Evolutionary conservation across 92 coral and sea anemone genomes (phyloP).

Genomic region (Ricordea florida): DNA sequence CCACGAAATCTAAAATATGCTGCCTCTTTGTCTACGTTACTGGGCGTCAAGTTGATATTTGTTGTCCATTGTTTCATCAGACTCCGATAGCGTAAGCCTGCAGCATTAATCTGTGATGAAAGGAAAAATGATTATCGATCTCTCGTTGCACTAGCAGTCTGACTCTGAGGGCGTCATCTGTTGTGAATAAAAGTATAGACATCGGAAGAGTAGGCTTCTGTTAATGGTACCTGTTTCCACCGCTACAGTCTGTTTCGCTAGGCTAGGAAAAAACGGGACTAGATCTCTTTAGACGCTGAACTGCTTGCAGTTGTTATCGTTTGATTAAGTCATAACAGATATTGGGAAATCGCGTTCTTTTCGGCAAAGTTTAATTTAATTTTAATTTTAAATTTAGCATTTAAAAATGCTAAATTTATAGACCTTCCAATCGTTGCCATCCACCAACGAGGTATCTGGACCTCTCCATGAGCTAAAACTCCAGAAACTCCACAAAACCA

Average conservation of each 20-base stretch:
- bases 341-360: too few relatives aligned
- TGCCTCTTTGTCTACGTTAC: slow-evolving; percentile 15
- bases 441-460: slow-evolving; percentile 72
- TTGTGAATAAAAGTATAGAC: too few relatives aligned
- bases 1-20: slow-evolving; percentile 62
- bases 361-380: too few relatives aligned
- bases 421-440: slow-evolving; percentile 78
- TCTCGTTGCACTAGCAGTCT: not conserved
- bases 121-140: not conserved
- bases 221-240: too few relatives aligned
- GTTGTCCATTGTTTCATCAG: slow-evolving; percentile 83
- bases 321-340: too few relatives aligned
- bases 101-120: slow-evolving; percentile 70
- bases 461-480: slow-evolving; percentile 78
- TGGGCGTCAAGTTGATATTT: slow-evolving; percentile 37
- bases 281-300: not conserved
- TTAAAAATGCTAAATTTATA: not conserved
- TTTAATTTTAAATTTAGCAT: too few relatives aligned
- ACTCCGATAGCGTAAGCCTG: slow-evolving; percentile 71
- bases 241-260: too few relatives aligned
- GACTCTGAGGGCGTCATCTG: not conserved
- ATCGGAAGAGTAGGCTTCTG: too few relatives aligned
- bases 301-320: too few relatives aligned
- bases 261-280: not conserved
- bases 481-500: slow-evolving; percentile 89